Conservation (phyloP, 2,797 vertebrate genomes). For the Labeo calbasu region DNA sequence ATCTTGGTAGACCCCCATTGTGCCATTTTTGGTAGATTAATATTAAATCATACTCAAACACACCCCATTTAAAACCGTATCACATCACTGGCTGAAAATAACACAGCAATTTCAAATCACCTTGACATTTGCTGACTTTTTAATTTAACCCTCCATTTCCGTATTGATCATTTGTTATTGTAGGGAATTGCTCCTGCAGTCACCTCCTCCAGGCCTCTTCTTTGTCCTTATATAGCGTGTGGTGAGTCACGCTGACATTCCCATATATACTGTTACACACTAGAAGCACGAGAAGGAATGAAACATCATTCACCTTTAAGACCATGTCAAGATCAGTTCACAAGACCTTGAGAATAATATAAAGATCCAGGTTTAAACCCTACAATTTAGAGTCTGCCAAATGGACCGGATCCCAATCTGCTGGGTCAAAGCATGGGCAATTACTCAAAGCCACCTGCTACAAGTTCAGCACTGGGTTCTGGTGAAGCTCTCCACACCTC, state of each 20-base stretch:
- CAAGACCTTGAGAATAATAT: not conserved
- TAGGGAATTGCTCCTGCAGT: not conserved
- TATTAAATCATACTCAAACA: not conserved
- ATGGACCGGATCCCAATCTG: not conserved
- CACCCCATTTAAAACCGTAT: not conserved
- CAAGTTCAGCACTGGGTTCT: not conserved
- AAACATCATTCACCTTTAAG: slow-evolving; percentile 33
- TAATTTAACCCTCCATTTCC: not conserved
- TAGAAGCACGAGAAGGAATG: not conserved
- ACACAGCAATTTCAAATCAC: not conserved
- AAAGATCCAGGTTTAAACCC: not conserved
- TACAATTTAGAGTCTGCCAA: slow-evolving; percentile 17
- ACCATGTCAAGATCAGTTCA: slow-evolving; percentile 7
- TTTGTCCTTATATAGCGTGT: not conserved
- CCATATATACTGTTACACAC: not conserved
- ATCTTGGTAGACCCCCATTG: not conserved
- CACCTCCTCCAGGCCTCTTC: not conserved
- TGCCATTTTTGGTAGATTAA: not conserved
- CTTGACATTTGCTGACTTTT: not conserved
- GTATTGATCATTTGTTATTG: not conserved
- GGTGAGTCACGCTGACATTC: not conserved
- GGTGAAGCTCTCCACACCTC: not conserved
- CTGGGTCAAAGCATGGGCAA: slow-evolving; percentile 27
- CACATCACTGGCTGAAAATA: not conserved
- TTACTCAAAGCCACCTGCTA: slow-evolving; percentile 21